Base-by-base conservation (phyloP, 2,888 invertebrate species). In the Erebia aethiops region DNA sequence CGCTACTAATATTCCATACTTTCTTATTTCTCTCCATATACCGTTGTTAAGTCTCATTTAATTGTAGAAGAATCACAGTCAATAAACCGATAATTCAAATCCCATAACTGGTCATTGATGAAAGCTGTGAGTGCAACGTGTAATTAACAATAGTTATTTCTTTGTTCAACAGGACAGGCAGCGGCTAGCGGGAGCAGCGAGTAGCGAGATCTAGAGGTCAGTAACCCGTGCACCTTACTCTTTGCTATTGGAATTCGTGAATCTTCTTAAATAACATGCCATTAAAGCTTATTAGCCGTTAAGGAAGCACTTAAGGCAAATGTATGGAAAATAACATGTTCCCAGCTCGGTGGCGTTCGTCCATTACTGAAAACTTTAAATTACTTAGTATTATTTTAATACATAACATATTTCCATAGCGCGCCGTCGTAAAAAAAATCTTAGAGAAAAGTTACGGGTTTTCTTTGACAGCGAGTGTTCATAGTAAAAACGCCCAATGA, bases 221-320 rank as follows among this genome's bases (percentile, higher is more conserved):
- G 91, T 93, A 82, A 91, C 87, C 90, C 79, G 76, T 75, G 84
- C 84, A 87, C 85, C 84, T 86, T 86, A 87, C 86, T 86, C 81
- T 80, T 84, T 81, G 81, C 82, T 85, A 88, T 91, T 81, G 89
- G 87, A 89, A 89, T 92, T 91, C 87, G 89, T 90, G 89, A 89
- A 91, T 90, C 89, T 88, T 88, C 65, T 46, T 87, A 88, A 84
- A 91, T 89, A 91, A 89, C 87, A 88, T 86, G 84, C 90, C 88
- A 91, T 92, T 91, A 90, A 87, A 81, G 87, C 88, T 89, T 89
- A 92, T 91, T 92, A 91, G 87, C 83, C 82, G 83, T 85, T 84
- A 87, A 90, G 90, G 89, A 90, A 89, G 87, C 89, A 89, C 89
- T 91, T 90, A 89, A 81, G 85, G 86, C 87, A 86, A 90, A 89